Base-by-base conservation (phyloP, 2,797 vertebrate genomes). In the Periophthalmus magnuspinnatus region DNA sequence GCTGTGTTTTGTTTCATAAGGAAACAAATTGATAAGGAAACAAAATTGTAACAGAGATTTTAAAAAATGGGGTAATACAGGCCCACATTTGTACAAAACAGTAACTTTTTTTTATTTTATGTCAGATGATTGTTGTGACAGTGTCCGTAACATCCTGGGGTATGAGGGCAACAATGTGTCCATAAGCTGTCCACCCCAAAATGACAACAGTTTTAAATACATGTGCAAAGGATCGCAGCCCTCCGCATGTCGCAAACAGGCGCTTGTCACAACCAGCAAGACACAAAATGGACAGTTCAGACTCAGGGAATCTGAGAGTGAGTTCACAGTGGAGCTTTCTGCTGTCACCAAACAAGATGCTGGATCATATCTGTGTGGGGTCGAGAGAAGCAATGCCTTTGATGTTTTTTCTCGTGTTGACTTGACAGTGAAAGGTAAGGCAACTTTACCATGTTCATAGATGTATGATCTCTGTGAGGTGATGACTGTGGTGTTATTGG, bases 361-460 rank as follows among this genome's bases (percentile, higher is more conserved):
- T 69, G 88, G 86, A 3, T 52, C 0, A 5, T 89, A 89, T 36
- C 78, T 90, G 14, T 90, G 86, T 68, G 87, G 81, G 0, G 16
- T 84, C 56, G 69, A 66, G 0, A 55, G 0, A 55, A 52, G 56
- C 67, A 45, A n/a, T 0, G 19, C 36, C 36, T 34, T 68, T 45
- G 80, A 85, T 69, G 32, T 50, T 64, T 86, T 88, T 73, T 64
- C 70, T 79, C 82, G 72, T 63, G 52, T 75, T 17, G 10, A 76
- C 4, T 48, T 85, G n/a, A 22, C 81, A 9, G 77, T 85, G 32
- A 74, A 57, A 76, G 54, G 85, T 86, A 16, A 80, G 58, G 10
- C 19, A 21, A 28, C 5, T 47, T 9, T 22, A 45, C 38, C 28
- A 55, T 3, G 6, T 0, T 24, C 17, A 36, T n/a, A 61, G 5